These are phyloP conservation scores for Chaitophorus viminalis DNA, from an alignment of 2,888 invertebrate species.

Conservation along the genomic window DNA sequence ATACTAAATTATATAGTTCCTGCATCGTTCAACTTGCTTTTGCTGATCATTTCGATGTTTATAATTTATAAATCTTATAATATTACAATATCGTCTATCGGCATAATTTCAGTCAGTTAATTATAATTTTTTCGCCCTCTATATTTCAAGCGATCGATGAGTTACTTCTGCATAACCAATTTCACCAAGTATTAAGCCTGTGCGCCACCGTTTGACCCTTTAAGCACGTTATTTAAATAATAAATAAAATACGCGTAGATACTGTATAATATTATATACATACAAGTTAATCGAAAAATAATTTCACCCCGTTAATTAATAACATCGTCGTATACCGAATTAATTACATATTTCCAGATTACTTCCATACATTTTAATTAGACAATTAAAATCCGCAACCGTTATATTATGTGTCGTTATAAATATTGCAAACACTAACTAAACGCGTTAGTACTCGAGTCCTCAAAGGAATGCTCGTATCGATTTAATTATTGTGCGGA, in stretches of 20 bases:
- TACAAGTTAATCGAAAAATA: neutral
- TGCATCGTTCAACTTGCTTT: too few species aligned
- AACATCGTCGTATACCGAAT: neutral
- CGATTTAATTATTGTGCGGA: neutral
- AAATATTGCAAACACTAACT: neutral
- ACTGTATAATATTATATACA: too few species aligned
- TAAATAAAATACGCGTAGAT: neutral
- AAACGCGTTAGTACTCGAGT: neutral
- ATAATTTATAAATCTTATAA: too few species aligned
- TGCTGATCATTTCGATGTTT: too few species aligned
- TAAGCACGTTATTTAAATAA: neutral
- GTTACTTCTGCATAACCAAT: too few species aligned
- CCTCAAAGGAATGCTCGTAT: neutral
- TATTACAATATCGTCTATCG: too few species aligned
- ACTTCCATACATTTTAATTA: constrained; percentile 17
- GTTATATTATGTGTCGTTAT: neutral
- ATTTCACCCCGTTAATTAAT: neutral
- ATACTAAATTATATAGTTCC: too few species aligned
- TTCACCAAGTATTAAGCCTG: too few species aligned
- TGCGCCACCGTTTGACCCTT: too few species aligned
- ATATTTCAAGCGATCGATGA: too few species aligned
- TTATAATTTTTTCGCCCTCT: too few species aligned
- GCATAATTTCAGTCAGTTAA: too few species aligned
- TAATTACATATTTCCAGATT: constrained; percentile 4
- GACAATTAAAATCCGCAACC: constrained; percentile 23